A percentile compares a stretch with the other conserved stretches of the same genome.
Evolutionary conservation across 2,797 vertebrate genomes (phyloP).

Genomic region (Ficedula albicollis): DNA sequence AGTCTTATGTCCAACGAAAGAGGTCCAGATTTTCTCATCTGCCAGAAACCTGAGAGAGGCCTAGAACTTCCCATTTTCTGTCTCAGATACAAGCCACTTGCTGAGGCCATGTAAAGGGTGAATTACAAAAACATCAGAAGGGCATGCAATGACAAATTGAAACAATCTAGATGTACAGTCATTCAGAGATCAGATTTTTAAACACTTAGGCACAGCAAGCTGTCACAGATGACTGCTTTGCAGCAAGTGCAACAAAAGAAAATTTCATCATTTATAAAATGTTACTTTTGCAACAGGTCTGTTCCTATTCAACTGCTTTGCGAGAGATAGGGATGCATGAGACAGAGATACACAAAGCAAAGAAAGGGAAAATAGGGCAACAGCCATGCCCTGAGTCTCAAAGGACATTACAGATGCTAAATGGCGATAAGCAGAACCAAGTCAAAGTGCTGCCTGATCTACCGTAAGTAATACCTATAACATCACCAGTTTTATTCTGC

Average conservation of each 20-base stretch:
- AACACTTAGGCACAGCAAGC: neutral
- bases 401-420: slow-evolving; percentile 76
- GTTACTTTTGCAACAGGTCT: slow-evolving; percentile 82
- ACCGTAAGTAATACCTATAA: slow-evolving; percentile 83
- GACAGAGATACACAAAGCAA: slow-evolving; percentile 32
- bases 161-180: neutral
- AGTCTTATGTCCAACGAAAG: neutral
- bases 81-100: neutral
- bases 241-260: neutral
- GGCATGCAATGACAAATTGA: neutral
- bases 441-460: slow-evolving; percentile 72
- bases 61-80: neutral
- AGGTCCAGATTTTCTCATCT: neutral
- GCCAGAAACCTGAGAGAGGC: neutral
- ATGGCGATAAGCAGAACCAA: slow-evolving; percentile 77
- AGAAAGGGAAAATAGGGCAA: slow-evolving; percentile 64
- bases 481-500: slow-evolving; percentile 69
- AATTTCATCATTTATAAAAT: slow-evolving; percentile 1
- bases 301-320: slow-evolving; percentile 85
- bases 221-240: neutral
- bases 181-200: neutral
- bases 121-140: neutral
- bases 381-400: slow-evolving; percentile 72
- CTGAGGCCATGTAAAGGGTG: neutral
- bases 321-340: slow-evolving; percentile 72